Evolutionary conservation across 1,140 invertebrate genomes (phyloP), one percentile per base, ranked within the genome.

Genomic region (Scylla paramamosain): DNA sequence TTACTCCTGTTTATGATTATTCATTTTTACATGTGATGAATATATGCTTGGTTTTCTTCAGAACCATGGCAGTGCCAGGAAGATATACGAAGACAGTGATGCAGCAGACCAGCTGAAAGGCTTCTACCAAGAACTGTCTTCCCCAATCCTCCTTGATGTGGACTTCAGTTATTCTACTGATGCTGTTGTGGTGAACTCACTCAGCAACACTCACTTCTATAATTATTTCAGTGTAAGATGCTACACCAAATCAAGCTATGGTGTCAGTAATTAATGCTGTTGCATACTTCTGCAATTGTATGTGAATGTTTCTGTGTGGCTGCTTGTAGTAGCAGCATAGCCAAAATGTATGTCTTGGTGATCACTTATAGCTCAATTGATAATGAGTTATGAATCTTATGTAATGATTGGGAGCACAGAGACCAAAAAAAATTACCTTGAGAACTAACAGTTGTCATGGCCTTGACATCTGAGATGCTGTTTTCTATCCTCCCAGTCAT

Each of bases 31-130:
- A n/a, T 39, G 39, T 39, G 39, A 39, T 39, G 39, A 39, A 39
- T 39, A 39, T 6, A 39, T 39, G 39, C 39, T 39, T n/a, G n/a
- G n/a, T n/a, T 14, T 16, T 89, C n/a, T 14, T 25, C 97, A 97
- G 94, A 98, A 98, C 96, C 96, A 97, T 28, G 98, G 98, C 4
- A 98, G 98, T 96, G 97, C 98, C 94, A 97, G 98, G 32, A 98
- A 98, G 96, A 98, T 98, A 91, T 98, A 98, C 96, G 98, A 98
- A 97, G 98, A 97, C 52, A 97, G 98, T 0, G 98, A 98, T 97
- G 98, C 98, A 6, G 97, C 97, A 93, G 96, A 98, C 29, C 98
- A 98, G 96, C 97, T 98, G 12, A 97, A 97, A 82, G 97, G 98
- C 96, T 98, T 98, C 97, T 98, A 98, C 97, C 97, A 97, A 86